Evolutionary conservation across 1,140 invertebrate species (phyloP), one percentile per base, ranked within the genome.

Genomic region (Drosophila eugracilis): DNA sequence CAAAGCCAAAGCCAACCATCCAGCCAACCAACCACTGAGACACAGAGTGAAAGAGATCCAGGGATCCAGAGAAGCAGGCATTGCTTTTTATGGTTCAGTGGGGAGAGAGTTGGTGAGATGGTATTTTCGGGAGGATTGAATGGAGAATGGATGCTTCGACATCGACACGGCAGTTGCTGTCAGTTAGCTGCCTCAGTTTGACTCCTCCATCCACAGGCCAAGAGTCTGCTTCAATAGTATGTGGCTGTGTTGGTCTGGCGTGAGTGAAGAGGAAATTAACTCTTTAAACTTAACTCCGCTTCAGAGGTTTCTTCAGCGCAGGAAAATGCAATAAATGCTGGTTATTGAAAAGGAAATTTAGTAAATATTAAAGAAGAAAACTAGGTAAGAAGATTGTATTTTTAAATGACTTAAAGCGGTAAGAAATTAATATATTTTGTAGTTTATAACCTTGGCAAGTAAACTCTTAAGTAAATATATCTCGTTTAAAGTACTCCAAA

Each of bases 121-220:
- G 15, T n/a, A n/a, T 39, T 32, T 48, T 60, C 39, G 45, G 52
- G 65, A 45, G 34, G 65, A 69, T 69, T 69, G 65, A 55, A 54
- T 55, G 66, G 54, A 60, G 49, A 62, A 70, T 48, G 54, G 50
- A 74, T 74, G 70, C 57, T 34, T 74, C 48, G 70, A 74, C 70
- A 74, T 54, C 70, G 70, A 74, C 70, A 74, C 70, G 70, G 59
- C 70, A 55, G n/a, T 75, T 52, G 57, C 72, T 75, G 71, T 65
- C 49, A 75, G 72, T 75, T 69, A 50, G 44, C 53, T 55, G 59
- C 59, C 49, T 45, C 55, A 34, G 57, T 60, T 30, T 52, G 39
- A 52, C 66, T 71, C 36, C 21, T 5, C 41, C 32, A 17, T 4
- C 28, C 36, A 2, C 19, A 30, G 21, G 15, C 39, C 58, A 21